Percentiles rank a stretch among this genome's conserved stretches.
Conservation (phyloP, 1,140 invertebrate genomes). For the Leptestheria dahalacensis region DNA sequence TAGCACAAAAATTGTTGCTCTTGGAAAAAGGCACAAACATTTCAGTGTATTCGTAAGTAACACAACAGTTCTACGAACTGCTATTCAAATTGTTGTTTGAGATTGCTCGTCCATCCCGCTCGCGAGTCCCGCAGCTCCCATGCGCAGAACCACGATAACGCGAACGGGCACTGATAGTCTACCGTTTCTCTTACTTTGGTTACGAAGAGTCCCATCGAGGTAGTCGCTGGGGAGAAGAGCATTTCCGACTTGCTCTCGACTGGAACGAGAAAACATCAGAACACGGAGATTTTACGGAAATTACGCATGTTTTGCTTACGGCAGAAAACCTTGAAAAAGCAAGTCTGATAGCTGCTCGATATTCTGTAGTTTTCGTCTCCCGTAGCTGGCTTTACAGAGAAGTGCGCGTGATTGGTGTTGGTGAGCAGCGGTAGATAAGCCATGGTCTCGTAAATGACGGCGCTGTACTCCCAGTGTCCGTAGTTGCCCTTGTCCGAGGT, state of each 20-base stretch:
- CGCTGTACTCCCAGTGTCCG: constrained; percentile 16
- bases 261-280: background rate
- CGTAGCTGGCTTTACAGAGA: constrained; percentile 8
- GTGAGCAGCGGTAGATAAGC: constrained; percentile 11
- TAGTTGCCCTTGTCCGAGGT: constrained; percentile 15
- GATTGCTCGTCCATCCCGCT: background rate
- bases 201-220: background rate
- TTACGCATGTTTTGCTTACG: constrained; percentile 4
- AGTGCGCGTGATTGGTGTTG: constrained; percentile 15
- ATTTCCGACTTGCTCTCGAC: constrained; percentile 8
- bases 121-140: background rate
- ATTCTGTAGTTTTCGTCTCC: constrained; percentile 13
- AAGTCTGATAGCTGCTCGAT: constrained; percentile 11
- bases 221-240: background rate
- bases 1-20: too few species aligned
- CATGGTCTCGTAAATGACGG: constrained; percentile 16
- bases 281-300: background rate
- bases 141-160: background rate
- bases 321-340: constrained; percentile 15
- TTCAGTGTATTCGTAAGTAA: too few species aligned
- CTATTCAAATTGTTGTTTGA: background rate
- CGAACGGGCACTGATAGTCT: constrained; percentile 6
- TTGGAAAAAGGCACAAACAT: too few species aligned
- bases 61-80: too few species aligned
- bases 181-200: background rate